Evolutionary conservation across 2,888 invertebrate species (phyloP).

Genomic region (Lapara coniferarum): DNA sequence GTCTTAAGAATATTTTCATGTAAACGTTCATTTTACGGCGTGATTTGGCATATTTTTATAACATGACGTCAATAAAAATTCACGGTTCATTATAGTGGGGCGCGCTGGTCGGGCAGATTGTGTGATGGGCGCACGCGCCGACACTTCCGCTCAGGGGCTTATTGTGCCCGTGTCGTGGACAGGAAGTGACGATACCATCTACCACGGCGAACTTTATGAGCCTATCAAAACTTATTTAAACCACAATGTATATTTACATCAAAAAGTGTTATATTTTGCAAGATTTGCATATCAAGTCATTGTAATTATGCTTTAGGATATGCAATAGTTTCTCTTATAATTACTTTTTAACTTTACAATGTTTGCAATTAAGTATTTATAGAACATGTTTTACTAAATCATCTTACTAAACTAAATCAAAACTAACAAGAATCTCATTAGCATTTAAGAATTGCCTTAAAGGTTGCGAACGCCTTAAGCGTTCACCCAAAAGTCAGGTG

Average conservation of each 20-base stretch:
- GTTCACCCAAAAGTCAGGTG: too few species aligned
- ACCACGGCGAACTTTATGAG: constrained; percentile 41
- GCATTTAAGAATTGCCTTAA: neutral
- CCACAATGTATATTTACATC: neutral
- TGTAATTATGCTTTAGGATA: too few species aligned
- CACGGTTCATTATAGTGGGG: constrained; percentile 24
- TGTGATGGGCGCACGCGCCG: constrained; percentile 72
- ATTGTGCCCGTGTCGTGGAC: constrained; percentile 52
- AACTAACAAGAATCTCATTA: neutral
- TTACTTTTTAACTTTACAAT: too few species aligned
- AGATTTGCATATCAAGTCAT: neutral
- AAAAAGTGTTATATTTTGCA: neutral
- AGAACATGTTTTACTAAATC: too few species aligned
- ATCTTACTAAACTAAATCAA: too few species aligned
- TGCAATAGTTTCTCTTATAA: too few species aligned
- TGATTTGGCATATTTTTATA: constrained; percentile 8
- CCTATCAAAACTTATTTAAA: constrained; percentile 3
- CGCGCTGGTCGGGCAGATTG: constrained; percentile 43
- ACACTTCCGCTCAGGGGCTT: constrained; percentile 62
- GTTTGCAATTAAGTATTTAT: neutral
- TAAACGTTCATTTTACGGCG: neutral
- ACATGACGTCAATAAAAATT: constrained; percentile 15
- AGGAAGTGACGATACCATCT: constrained; percentile 72
- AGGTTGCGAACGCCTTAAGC: too few species aligned
- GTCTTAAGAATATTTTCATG: neutral